A percentile compares a stretch with the other conserved stretches of the same genome.
Conservation (phyloP, 2,113 vertebrate species). For the Mesoclemmys tuberculata region DNA sequence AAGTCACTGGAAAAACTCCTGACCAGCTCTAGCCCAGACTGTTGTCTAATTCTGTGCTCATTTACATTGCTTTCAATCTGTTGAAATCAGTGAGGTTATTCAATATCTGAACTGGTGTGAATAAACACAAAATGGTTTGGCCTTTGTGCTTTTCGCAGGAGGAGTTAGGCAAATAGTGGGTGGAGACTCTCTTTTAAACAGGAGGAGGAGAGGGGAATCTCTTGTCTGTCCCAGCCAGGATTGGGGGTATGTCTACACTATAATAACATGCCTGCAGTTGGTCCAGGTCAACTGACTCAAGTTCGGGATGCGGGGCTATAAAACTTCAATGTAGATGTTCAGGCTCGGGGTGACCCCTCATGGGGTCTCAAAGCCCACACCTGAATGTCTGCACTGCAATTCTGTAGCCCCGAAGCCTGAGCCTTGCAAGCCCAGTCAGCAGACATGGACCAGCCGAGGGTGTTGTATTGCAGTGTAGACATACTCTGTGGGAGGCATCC, state of each 20-base stretch:
- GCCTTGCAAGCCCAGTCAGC: too few species aligned
- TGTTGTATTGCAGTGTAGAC: too few species aligned
- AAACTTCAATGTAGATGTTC: too few species aligned
- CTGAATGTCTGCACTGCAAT: too few species aligned
- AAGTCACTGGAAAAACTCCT: background rate
- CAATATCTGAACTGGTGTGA: background rate
- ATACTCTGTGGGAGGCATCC: background rate
- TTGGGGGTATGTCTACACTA: background rate
- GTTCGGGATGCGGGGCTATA: too few species aligned
- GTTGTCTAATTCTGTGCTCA: background rate
- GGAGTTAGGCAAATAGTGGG: background rate
- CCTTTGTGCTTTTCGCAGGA: background rate
- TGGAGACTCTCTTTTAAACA: background rate
- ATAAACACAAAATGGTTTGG: background rate
- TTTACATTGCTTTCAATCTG: background rate
- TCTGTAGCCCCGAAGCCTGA: too few species aligned
- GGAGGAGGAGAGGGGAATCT: background rate
- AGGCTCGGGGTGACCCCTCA: too few species aligned
- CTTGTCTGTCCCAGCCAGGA: background rate
- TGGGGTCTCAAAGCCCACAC: too few species aligned
- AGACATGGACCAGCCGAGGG: too few species aligned
- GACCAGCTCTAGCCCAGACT: background rate
- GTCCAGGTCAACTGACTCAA: too few species aligned
- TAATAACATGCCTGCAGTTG: background rate
- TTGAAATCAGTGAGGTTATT: background rate